These are phyloP conservation scores for Echeneis naucrates DNA, from an alignment of 2,797 vertebrate species.

Conservation along the genomic window DNA sequence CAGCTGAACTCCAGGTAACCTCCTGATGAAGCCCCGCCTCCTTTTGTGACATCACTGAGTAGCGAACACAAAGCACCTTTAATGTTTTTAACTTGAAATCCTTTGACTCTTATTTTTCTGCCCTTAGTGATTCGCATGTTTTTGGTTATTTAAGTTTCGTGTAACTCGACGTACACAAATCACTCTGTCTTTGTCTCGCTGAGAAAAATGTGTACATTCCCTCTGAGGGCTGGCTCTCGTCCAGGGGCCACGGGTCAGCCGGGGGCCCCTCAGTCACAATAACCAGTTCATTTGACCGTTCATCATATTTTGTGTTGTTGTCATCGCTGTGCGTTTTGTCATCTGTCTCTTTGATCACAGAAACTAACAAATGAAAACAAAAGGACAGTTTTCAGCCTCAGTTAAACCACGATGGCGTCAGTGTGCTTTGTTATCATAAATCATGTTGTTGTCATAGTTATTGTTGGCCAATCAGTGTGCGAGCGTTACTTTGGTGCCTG, in stretches of 20 bases:
- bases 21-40: not conserved
- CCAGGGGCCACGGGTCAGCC: slow-evolving; percentile 13
- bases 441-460: too few relatives aligned
- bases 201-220: slow-evolving; percentile 33
- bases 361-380: not conserved
- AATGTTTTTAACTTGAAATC: not conserved
- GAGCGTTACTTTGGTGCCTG: too few relatives aligned
- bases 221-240: not conserved
- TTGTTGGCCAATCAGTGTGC: too few relatives aligned
- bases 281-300: not conserved
- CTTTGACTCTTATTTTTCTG: not conserved
- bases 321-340: not conserved
- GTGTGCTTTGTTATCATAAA: too few relatives aligned
- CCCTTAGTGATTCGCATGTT: too few relatives aligned
- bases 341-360: not conserved
- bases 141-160: not conserved
- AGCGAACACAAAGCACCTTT: not conserved
- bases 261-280: slow-evolving; percentile 19
- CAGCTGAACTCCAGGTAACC: slow-evolving; percentile 37
- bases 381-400: not conserved
- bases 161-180: not conserved
- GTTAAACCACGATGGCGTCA: too few relatives aligned
- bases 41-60: not conserved
- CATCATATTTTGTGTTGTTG: not conserved
- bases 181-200: not conserved